phyloP scores from a whole-genome alignment of 2,797 vertebrate species.

The Euphonia xanthogaster region DNA sequence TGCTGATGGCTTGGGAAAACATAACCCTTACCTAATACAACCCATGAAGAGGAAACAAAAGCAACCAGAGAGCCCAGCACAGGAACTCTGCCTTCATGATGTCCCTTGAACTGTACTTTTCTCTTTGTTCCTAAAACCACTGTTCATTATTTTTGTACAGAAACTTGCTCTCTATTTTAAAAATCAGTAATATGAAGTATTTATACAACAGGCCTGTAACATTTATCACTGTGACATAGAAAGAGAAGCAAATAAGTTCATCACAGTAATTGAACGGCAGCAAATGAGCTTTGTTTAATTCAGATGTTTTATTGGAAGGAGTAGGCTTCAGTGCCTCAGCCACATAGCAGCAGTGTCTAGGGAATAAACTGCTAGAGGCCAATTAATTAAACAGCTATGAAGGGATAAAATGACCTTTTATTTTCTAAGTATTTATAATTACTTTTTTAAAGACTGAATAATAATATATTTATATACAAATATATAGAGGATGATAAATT shows the following conservation, averaged over 20 bases:
- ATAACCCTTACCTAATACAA: background rate
- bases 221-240: background rate
- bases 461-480: background rate
- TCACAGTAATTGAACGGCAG: background rate
- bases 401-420: background rate
- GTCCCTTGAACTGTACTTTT: background rate
- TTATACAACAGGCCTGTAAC: background rate
- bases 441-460: background rate
- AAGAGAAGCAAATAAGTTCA: background rate
- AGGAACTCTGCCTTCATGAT: background rate
- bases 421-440: background rate
- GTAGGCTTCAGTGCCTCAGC: background rate
- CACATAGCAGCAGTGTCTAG: background rate
- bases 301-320: background rate
- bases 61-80: background rate
- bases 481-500: background rate
- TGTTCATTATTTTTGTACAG: background rate
- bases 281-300: slow-evolving; percentile 10
- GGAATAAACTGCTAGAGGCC: background rate
- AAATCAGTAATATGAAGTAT: background rate
- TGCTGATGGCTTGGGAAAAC: background rate
- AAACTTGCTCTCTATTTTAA: background rate
- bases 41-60: background rate
- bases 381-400: slow-evolving; percentile 21
- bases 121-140: background rate